A percentile compares a stretch with the other conserved stretches of the same genome.
phyloP scores from a whole-genome alignment of 2,797 vertebrate species.

The Sebastes reedi region DNA sequence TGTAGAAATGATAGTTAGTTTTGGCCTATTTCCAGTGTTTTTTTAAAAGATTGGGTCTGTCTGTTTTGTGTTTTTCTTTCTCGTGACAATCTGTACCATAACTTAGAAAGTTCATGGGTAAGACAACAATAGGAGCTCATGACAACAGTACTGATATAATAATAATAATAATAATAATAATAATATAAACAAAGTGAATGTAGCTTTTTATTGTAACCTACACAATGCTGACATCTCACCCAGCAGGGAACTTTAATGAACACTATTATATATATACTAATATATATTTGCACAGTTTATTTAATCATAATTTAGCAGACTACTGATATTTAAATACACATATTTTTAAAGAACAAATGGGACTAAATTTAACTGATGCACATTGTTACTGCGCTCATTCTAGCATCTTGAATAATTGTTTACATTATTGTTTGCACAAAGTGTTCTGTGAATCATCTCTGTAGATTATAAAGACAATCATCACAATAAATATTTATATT shows the following conservation, averaged over 20 bases:
- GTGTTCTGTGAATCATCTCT: constrained; percentile 6
- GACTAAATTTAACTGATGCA: not conserved
- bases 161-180: not conserved
- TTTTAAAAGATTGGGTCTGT: not conserved
- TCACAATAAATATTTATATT: constrained; percentile 63
- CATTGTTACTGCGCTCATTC: constrained; percentile 15
- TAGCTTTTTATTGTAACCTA: constrained; percentile 33
- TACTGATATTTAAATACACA: not conserved
- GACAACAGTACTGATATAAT: not conserved
- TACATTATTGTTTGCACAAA: constrained; percentile 14
- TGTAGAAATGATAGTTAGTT: not conserved
- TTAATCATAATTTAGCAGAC: constrained; percentile 5
- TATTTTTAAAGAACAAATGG: constrained; percentile 1
- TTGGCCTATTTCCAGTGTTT: constrained; percentile 28
- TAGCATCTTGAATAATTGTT: constrained; percentile 20
- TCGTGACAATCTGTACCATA: constrained; percentile 23
- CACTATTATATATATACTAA: not conserved
- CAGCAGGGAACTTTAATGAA: constrained; percentile 25
- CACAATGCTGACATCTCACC: constrained; percentile 8
- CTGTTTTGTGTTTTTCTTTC: not conserved
- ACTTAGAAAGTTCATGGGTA: not conserved
- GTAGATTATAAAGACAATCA: constrained; percentile 18
- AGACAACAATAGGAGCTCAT: not conserved
- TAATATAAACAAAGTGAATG: constrained; percentile 25
- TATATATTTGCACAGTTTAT: constrained; percentile 37